phyloP scores from a whole-genome alignment of 2,888 invertebrate species.

The Andricus curvator region DNA sequence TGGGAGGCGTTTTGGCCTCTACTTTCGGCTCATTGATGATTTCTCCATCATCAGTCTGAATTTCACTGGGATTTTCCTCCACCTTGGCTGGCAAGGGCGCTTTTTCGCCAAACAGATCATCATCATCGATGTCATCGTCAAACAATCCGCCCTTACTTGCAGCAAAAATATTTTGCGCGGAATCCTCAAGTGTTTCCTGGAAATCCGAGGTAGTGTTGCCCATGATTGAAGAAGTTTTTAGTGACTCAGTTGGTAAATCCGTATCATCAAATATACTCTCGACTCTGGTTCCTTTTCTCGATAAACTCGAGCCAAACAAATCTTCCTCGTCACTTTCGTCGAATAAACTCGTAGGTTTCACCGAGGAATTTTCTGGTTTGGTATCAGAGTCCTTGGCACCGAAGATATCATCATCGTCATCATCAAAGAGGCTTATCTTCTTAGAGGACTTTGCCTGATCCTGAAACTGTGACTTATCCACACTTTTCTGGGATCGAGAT shows the following conservation, averaged over 20 bases:
- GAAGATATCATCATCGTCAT: conserved; percentile 55
- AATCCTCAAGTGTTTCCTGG: background rate
- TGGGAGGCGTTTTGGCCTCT: background rate
- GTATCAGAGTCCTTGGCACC: conserved; percentile 54
- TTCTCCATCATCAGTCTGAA: background rate
- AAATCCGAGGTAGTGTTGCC: background rate
- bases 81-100: background rate
- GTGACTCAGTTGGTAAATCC: conserved; percentile 12
- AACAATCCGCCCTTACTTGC: conserved; percentile 17
- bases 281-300: conserved; percentile 34
- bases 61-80: background rate
- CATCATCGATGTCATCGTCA: conserved; percentile 59
- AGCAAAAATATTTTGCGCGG: conserved; percentile 1
- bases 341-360: conserved; percentile 47
- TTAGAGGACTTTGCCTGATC: conserved; percentile 55
- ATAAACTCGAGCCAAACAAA: conserved; percentile 54
- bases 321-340: conserved; percentile 62
- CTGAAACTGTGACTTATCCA: conserved; percentile 27
- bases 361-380: background rate
- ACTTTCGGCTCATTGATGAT: background rate
- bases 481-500: conserved; percentile 61
- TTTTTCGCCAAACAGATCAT: conserved; percentile 63
- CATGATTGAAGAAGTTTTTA: conserved; percentile 6
- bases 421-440: conserved; percentile 67
- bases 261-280: conserved; percentile 23